phyloP scores from a whole-genome alignment of 2,888 invertebrate genomes.

The Chrysomela aeneicollis region DNA sequence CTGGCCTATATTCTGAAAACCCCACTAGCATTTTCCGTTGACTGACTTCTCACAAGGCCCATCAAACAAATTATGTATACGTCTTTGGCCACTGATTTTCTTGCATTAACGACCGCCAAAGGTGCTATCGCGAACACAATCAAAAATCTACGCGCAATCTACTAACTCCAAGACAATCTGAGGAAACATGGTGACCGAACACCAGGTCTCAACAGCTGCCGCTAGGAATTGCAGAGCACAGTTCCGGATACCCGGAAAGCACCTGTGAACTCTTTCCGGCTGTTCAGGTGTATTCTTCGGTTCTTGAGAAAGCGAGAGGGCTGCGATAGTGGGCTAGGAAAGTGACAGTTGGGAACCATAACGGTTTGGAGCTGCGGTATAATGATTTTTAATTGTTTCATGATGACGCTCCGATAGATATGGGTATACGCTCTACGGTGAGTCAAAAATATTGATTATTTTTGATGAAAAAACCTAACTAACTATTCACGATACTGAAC shows the following conservation, averaged over 20 bases:
- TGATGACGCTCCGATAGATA: too few relatives aligned
- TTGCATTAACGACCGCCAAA: neutral
- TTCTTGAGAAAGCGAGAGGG: conserved; percentile 37
- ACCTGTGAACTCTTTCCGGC: conserved; percentile 56
- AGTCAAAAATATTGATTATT: too few relatives aligned
- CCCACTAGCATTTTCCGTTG: too few relatives aligned
- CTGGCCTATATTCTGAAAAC: too few relatives aligned
- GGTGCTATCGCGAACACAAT: conserved; percentile 25
- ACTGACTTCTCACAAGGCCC: too few relatives aligned
- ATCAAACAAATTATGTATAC: too few relatives aligned
- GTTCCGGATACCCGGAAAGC: conserved; percentile 55
- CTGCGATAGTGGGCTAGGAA: neutral
- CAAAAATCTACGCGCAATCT: conserved; percentile 44
- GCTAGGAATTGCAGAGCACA: conserved; percentile 55
- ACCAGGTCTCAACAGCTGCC: conserved; percentile 49
- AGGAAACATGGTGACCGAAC: conserved; percentile 58
- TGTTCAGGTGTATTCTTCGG: conserved; percentile 47
- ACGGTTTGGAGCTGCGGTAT: neutral
- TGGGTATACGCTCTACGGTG: too few relatives aligned
- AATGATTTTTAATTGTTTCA: too few relatives aligned
- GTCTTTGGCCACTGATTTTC: neutral
- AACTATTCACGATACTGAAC: too few relatives aligned
- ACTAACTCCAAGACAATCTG: conserved; percentile 56
- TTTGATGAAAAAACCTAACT: too few relatives aligned
- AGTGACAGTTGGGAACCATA: conserved; percentile 5